A percentile compares a stretch with the other conserved stretches of the same genome.
These are phyloP conservation scores for Mohoua ochrocephala DNA, from an alignment of 2,113 vertebrate species.

Conservation along the genomic window DNA sequence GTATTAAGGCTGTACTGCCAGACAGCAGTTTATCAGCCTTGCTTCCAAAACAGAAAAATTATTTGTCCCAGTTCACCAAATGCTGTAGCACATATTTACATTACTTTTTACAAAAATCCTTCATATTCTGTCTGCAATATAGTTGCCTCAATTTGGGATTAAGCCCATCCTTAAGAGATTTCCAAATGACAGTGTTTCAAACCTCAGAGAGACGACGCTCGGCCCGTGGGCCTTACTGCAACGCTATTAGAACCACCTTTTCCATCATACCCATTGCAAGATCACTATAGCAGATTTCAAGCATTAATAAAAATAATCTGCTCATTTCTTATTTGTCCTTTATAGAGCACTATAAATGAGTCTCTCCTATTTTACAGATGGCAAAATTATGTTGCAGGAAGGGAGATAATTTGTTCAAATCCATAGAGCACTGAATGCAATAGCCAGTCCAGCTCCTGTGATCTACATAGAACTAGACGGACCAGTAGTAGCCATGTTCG, in stretches of 20 bases:
- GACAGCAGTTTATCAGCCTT: not conserved
- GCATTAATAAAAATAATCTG: not conserved
- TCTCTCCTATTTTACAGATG: not conserved
- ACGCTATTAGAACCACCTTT: not conserved
- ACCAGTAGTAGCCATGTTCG: not conserved
- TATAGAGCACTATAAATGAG: not conserved
- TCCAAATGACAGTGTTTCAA: not conserved
- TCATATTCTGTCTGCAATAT: not conserved
- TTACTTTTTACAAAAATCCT: not conserved
- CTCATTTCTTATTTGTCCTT: not conserved
- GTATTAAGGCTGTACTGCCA: not conserved
- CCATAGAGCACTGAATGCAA: not conserved
- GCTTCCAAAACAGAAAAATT: not conserved
- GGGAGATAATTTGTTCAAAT: not conserved
- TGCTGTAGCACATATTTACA: not conserved
- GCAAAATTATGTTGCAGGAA: not conserved
- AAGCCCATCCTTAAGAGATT: not conserved
- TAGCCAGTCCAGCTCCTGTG: not conserved
- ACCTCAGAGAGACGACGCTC: not conserved
- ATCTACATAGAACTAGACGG: not conserved
- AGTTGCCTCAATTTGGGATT: not conserved
- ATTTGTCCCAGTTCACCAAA: not conserved
- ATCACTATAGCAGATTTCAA: not conserved
- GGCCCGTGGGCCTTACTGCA: fast-evolving
- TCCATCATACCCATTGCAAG: not conserved